Evolutionary conservation across 2,888 invertebrate genomes (phyloP), one percentile per base, ranked within the genome.

Genomic region (Harmothoe impar): DNA sequence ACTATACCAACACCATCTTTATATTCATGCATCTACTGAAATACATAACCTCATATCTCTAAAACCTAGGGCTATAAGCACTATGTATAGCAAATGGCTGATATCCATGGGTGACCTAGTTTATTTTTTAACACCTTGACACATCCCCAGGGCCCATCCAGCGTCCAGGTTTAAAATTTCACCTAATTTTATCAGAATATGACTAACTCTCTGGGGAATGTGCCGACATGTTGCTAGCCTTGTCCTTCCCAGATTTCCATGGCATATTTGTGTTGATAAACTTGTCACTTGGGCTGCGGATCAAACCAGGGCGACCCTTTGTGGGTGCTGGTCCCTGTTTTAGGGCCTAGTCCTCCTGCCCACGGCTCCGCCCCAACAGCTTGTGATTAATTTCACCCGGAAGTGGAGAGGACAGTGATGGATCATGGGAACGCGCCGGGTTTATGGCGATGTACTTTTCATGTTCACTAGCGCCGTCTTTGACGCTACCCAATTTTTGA

Each of bases 391-490:
- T 86, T 56, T 86, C 31, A 29, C 15, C 86, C 86, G 86, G 86
- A 86, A 86, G 86, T 56, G 56, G 29, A 29, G 54, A 10, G 52
- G 86, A 86, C 86, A 86, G 25, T 86, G 86, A 86, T 54, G 86
- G 86, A 86, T 86, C n/a, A 54, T 15, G 86, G 54, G 31, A 54
- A 86, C 86, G 86, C 25, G 54, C 35, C 43, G 35, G 35, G 35
- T 81, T 81, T 81, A 81, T 81, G 81, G 81, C 81, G 81, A 81
- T 81, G 81, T 81, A 81, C 81, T 81, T 81, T 81, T 81, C 81
- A 81, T 81, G 81, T 81, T 81, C 77, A 29, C 81, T 20, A 15
- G 33, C 31, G n/a, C 23, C 43, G 81, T 33, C 81, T 43, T 81
- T 81, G 81, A 81, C 81, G 23, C 43, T 33, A 29, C 43, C 43